Evolutionary conservation across 2,888 invertebrate species (phyloP), one percentile per base, ranked within the genome.

Genomic region (Dynastes tityus): DNA sequence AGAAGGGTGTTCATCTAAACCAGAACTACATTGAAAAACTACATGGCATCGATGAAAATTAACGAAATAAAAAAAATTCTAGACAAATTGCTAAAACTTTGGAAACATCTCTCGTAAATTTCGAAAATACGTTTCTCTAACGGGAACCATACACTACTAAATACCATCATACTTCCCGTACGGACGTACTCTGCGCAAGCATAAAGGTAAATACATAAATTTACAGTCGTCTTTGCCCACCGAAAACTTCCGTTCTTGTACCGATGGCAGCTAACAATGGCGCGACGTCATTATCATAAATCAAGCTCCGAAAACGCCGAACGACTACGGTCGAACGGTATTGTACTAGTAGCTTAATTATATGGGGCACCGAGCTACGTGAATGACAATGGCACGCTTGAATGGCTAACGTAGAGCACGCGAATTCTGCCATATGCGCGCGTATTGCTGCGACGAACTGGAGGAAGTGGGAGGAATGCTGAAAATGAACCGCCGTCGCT

Each of bases 391-490:
- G 70, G 76, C 70, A 70, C 71, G 61, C 70, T 76, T 76, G 76
- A 68, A 75, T 68, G 53, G 70, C 27, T 71, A 32, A 76, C 70
- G 68, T 58, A 68, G 70, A 76, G 79, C 79, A 79, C 79, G 79
- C 79, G 79, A 79, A 76, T 79, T 76, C 76, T 76, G 67, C 68
- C 78, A 75, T 78, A 76, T 80, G 78, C 65, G 45, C 65, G 53
- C 67, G 78, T 65, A 63, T 45, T 8, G 45, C 4, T 16, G 5
- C 55, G 22, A 22, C 22, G 22, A 22, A 58, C 68, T 37, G 68
- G 76, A 82, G 83, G 83, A 83, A 83, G 82, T 83, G 81, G 83
- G 82, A 83, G 83, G 82, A 81, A 80, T 81, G 80, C 82, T 76
- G 78, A 80, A 80, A 80, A 80, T 76, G 78, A 61, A 74, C 61